A percentile compares a stretch with the other conserved stretches of the same genome.
phyloP scores from a whole-genome alignment of 2,888 invertebrate species.

The Pachliopta kotzebuea region DNA sequence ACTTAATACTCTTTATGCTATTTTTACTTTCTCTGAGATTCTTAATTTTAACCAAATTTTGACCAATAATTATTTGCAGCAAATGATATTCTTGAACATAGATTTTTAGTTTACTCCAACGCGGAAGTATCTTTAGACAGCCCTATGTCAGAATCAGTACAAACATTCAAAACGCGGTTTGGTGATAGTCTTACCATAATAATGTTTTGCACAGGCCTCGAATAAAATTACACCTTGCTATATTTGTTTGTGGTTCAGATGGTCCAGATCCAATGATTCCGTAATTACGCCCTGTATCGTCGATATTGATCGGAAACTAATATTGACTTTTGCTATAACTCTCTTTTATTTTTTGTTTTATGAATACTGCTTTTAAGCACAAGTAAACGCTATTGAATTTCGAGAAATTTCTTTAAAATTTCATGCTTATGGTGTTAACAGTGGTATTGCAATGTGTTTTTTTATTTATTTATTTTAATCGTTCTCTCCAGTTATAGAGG shows the following conservation, averaged over 20 bases:
- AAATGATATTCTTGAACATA: no score
- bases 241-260: slow-evolving; percentile 58
- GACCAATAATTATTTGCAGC: no score
- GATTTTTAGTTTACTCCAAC: neutral
- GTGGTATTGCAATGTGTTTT: no score
- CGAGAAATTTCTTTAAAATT: no score
- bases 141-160: slow-evolving; percentile 31
- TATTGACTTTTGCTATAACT: slow-evolving; percentile 36
- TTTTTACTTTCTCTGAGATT: no score
- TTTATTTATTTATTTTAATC: no score
- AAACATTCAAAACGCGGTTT: slow-evolving; percentile 39
- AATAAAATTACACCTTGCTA: slow-evolving; percentile 56
- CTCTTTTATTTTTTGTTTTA: slow-evolving; percentile 16
- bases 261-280: slow-evolving; percentile 39
- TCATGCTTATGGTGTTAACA: no score
- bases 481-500: no score
- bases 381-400: no score
- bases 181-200: slow-evolving; percentile 46
- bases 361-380: neutral
- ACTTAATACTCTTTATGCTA: no score
- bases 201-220: slow-evolving; percentile 57
- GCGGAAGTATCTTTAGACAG: slow-evolving; percentile 13
- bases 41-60: no score
- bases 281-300: slow-evolving; percentile 35
- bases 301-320: slow-evolving; percentile 35